Percentiles rank a stretch among this genome's conserved stretches.
phyloP scores from a whole-genome alignment of 1,140 invertebrate species.

The Caligus rogercresseyi region DNA sequence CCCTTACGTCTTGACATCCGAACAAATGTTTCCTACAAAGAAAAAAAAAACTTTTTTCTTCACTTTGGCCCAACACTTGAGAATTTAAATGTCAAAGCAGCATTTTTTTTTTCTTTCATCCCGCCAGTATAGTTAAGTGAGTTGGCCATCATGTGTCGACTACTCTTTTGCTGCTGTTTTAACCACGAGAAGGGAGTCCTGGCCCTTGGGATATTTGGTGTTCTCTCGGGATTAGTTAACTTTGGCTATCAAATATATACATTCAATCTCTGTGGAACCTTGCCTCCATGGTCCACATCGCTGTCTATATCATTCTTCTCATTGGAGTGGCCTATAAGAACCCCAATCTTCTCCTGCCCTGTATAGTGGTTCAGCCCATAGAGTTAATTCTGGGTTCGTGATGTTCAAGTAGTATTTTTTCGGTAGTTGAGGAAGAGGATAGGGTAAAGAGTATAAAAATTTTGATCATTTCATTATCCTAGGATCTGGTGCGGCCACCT shows the following conservation, averaged over 20 bases:
- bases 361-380: not conserved
- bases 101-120: no score
- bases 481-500: not conserved
- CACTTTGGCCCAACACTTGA: no score
- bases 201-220: not conserved
- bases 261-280: not conserved
- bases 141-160: no score
- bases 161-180: not conserved
- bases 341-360: not conserved
- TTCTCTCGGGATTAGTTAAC: not conserved
- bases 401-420: no score
- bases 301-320: not conserved
- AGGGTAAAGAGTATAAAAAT: no score
- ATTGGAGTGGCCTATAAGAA: not conserved
- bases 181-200: not conserved
- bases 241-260: not conserved
- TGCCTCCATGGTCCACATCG: not conserved
- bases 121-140: no score
- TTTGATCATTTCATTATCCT: no score
- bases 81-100: no score
- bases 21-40: no score
- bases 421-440: no score
- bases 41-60: no score
- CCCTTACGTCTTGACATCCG: no score
- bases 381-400: not conserved